Evolutionary conservation across 1,140 invertebrate genomes (phyloP), one percentile per base, ranked within the genome.

Genomic region (Callitettix versicolor): DNA sequence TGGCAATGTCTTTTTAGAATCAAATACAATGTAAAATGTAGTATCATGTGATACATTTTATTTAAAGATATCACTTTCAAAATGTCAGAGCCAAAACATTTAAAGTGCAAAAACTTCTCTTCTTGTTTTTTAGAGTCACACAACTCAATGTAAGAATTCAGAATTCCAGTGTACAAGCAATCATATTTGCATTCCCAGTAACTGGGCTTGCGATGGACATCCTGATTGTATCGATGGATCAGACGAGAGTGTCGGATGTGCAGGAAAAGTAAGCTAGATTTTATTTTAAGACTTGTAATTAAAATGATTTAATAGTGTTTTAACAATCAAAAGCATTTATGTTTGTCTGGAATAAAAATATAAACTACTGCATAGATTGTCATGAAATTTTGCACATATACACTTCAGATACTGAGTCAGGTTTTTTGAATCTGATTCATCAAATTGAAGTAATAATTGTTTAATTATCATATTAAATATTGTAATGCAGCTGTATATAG

Each of bases 151-250:
- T 41, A 11, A 9, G 24, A 6, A n/a, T 48, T 51, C 41, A 43
- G 61, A 21, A 21, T 67, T 5, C 67, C 59, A 34, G 72, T 80
- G 62, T 81, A 79, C 60, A 43, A n/a, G 38, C 0, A 58, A 63
- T 26, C 49, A 55, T 18, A 46, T 71, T 20, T 81, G 79, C 60
- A 76, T 80, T 57, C 72, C 73, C 0, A 62, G 62, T 2, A 59
- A 64, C 2, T 76, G 73, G 73, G 63, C 68, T 12, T 81, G 79
- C 63, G 77, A 80, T 63, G 70, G 73, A 2, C 65, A 71, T 24
- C 43, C 62, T 20, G 75, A 78, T 58, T 78, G 76, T 58, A 54
- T 59, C 4, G 75, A 77, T 55, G 58, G 63, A 5, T 69, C 68
- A 1, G 75, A 77, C 51, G 75, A 77, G 12, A 44, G 18, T 5